phyloP scores from a whole-genome alignment of 92 coral and sea anemone genomes.

The Phymanthus crucifer region DNA sequence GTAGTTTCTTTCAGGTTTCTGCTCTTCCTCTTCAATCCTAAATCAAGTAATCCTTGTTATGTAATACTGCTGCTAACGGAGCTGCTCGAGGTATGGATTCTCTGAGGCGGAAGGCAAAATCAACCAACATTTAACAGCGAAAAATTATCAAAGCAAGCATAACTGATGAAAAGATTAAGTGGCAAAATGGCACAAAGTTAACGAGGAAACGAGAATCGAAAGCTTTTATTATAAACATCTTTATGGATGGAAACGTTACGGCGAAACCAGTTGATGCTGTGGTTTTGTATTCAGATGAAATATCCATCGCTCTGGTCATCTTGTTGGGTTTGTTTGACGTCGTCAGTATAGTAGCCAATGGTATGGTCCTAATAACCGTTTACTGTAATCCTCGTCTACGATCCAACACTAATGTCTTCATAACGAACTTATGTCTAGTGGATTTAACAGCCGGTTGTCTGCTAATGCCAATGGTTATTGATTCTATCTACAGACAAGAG shows the following conservation, averaged over 20 bases:
- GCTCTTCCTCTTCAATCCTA: background rate
- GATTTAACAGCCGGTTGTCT: constrained; percentile 77
- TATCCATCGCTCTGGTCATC: constrained; percentile 14
- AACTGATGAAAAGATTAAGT: background rate
- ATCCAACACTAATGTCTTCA: constrained; percentile 83
- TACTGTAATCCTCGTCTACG: constrained; percentile 84
- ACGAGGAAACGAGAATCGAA: background rate
- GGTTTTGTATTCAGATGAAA: background rate
- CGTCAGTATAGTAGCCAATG: constrained; percentile 61
- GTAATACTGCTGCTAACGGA: background rate
- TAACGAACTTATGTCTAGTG: constrained; percentile 80
- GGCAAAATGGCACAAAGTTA: background rate
- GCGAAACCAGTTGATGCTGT: background rate
- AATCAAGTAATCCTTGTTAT: background rate
- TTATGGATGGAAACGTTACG: constrained; percentile 47
- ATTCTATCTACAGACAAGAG: constrained; percentile 45
- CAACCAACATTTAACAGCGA: background rate
- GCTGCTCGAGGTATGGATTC: background rate
- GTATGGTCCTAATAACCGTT: constrained; percentile 73
- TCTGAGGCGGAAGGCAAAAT: background rate
- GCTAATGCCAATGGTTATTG: constrained; percentile 68
- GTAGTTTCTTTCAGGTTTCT: background rate
- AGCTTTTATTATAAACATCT: background rate
- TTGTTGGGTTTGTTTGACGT: constrained; percentile 42
- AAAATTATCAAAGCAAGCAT: background rate